Evolutionary conservation across 2,888 invertebrate genomes (phyloP), one percentile per base, ranked within the genome.

Genomic region (Dyspetes luteomarginatus): DNA sequence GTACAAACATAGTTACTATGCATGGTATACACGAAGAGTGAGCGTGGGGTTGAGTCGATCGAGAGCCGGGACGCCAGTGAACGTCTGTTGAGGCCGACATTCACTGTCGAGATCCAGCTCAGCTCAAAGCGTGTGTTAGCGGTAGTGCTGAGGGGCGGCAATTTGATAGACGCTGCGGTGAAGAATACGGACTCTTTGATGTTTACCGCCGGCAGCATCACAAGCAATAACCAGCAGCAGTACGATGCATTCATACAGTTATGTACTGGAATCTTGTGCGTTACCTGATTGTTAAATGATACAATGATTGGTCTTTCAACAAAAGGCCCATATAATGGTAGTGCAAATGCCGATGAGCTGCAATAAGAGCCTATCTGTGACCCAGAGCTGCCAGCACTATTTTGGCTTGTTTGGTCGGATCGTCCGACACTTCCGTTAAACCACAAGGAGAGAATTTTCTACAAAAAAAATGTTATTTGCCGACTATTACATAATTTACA

Each of bases 141-240:
- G 67, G 71, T 58, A 56, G 64, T 68, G 62, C n/a, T 36, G 62
- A 64, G 72, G 69, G 69, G 72, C 80, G 75, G 77, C 72, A 79
- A 67, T 84, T 73, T 87, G 86, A 87, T 86, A 87, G 86, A 89
- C 85, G 85, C 82, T 84, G 69, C 58, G 52, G 60, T 60, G 65
- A 80, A 60, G 65, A 71, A 67, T 80, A 55, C 60, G 83, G 78
- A 52, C 55, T 78, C 89, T 89, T 89, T 89, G 89, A 89, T 88
- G 83, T 88, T 86, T 69, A 79, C 89, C 89, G 88, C 85, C 81
- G 77, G 83, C 74, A 55, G 65, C 65, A 71, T 67, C 79, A 67
- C 65, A 60, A 75, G 69, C 48, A 79, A 48, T 55, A 50, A 64
- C 26, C 56, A 26, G 22, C 65, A 58, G 56, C 48, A 41, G 43